Evolutionary conservation across 2,113 vertebrate species (phyloP), one percentile per base, ranked within the genome.

Genomic region (Macquaria ambigua): DNA sequence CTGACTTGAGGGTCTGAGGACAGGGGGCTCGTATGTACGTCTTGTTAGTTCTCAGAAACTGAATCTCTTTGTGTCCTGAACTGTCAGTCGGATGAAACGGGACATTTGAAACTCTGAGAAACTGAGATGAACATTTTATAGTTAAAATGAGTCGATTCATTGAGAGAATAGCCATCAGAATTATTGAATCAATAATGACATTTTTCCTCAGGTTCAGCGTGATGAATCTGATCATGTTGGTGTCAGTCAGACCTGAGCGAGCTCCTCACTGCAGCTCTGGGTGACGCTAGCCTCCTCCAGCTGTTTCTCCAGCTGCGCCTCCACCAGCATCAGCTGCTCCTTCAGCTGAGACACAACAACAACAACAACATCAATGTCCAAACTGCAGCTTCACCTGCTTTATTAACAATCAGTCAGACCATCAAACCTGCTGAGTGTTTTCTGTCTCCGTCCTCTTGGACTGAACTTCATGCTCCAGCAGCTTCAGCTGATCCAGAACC

Each of bases 261-360:
- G 74, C 58, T 83, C 81, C 74, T 77, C 58, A 0, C 74, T 48
- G 74, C 56, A 71, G 67, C 46, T 83, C 66, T 70, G 74, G 1
- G 3, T 64, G 46, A 64, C 0, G 1, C 6, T 64, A 5, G 81
- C 74, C 37, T 83, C 81, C 66, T 77, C 81, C 81, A 83, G 55
- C 56, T 77, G 81, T 46, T 71, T 83, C 74, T 83, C 81, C 66
- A 83, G 66, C 74, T 83, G 81, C 25, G 81, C 81, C 56, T 83
- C 81, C 66, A 83, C 1, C 34, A 83, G 25, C 81, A 83, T 77
- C 74, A 83, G 25, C 81, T 83, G 74, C 34, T 71, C 81, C 66
- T 77, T 83, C 66, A 83, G 34, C 81, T 83, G 64, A n/a, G 18
- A 63, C 46, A 70, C n/a, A 61, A n/a, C 11, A 9, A 21, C 3